Evolutionary conservation across 2,113 vertebrate species (phyloP), one percentile per base, ranked within the genome.

Genomic region (Pandion haliaetus): DNA sequence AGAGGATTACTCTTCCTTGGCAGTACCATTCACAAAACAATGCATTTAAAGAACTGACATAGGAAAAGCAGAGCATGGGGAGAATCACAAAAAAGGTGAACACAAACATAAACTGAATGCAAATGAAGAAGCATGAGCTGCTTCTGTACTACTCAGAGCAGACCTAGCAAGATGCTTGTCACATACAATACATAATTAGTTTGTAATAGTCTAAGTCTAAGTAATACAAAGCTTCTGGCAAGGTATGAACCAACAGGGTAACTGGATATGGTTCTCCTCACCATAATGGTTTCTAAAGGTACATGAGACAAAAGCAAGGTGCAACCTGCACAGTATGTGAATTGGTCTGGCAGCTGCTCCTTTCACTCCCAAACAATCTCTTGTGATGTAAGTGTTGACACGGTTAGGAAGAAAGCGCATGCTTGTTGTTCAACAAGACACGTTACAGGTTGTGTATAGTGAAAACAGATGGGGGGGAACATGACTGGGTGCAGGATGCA

Each of bases 391-490:
- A 52, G 8, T 26, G 52, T 12, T 72, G 45, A 76, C 12, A 17
- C 10, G 9, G 36, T 28, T 45, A 65, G 8, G 31, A 95, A 69
- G 49, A 83, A 80, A 65, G 82, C 8, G 20, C 7, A 59, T 0
- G 1, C 23, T 15, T 25, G 23, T 25, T 2, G 2, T 65, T 61
- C 73, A 74, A 79, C 16, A 61, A 47, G 36, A 72, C 5, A 2
- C 0, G 0, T 10, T 9, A 50, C 8, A 61, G 6, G 10, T 13
- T 32, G 26, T 8, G 12, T 34, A 42, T 1, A 23, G 31, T 61
- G n/a, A 62, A 20, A 62, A 55, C 0, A 3, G 9, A 32, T 24
- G 20, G 5, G 5, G 7, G 9, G 10, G 16, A 40, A 69, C 2
- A 3, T 29, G 21, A 52, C 25, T 1, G 1, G 13, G 16, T 36